phyloP scores from a whole-genome alignment of 2,888 invertebrate genomes.

The Chaetoderma sp. region DNA sequence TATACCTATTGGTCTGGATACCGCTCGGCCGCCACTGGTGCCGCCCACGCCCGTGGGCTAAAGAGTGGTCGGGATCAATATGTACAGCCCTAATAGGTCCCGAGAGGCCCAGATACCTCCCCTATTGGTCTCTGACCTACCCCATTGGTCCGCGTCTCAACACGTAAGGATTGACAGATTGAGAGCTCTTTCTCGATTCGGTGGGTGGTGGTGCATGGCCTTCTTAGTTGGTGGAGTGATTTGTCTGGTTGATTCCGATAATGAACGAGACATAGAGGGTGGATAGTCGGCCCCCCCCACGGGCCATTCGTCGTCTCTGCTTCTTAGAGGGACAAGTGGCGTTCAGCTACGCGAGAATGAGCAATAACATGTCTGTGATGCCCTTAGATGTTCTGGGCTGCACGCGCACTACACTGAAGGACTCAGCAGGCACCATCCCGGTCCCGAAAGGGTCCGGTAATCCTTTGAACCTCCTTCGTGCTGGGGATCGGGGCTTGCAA shows the following conservation, averaged over 20 bases:
- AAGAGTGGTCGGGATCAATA: too few relatives aligned
- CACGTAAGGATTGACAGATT: constrained; percentile 79
- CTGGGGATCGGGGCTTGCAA: constrained; percentile 77
- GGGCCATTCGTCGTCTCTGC: constrained; percentile 45
- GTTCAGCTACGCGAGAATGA: constrained; percentile 74
- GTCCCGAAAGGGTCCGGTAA: constrained; percentile 77
- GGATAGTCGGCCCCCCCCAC: constrained; percentile 72
- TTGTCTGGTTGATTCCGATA: constrained; percentile 82
- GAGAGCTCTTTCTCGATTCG: constrained; percentile 78
- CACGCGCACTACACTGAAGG: constrained; percentile 78
- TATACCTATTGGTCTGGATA: too few relatives aligned
- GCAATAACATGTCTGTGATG: constrained; percentile 79
- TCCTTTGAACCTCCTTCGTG: constrained; percentile 79
- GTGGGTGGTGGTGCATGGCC: constrained; percentile 80
- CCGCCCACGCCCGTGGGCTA: too few relatives aligned
- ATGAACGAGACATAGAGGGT: constrained; percentile 78
- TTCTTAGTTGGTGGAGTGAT: constrained; percentile 78
- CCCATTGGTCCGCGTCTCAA: too few relatives aligned
- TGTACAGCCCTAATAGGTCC: too few relatives aligned
- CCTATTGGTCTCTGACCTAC: too few relatives aligned
- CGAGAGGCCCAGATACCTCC: too few relatives aligned
- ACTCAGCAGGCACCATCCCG: constrained; percentile 70
- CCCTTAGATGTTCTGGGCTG: constrained; percentile 78
- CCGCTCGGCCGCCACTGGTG: too few relatives aligned
- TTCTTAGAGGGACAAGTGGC: constrained; percentile 77